Base-by-base conservation (phyloP, 1,140 invertebrate species). In the Sitobion miscanthi region DNA sequence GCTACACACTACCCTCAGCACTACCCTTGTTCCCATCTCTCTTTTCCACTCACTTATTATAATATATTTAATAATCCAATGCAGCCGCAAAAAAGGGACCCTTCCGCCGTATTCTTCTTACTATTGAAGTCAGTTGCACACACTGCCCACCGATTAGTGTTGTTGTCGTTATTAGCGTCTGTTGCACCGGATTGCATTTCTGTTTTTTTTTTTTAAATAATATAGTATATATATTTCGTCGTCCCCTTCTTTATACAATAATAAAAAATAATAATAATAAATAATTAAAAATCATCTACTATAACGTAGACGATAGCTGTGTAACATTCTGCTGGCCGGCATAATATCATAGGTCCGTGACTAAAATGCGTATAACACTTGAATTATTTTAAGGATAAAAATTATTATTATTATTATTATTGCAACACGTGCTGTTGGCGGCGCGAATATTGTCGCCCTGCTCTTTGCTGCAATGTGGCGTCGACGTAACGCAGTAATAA, bases 1-100 rank as follows among this genome's bases (percentile, higher is more conserved):
- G 89, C 89, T 90, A 90, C 89, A 90, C 89, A 35, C 87, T 54
- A 89, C 85, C 85, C 52, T 30, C 54, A 54, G 57, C 88, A 25
- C 14, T 23, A 11, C 35, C 52, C 21, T 25, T 21, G 25, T 38
- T 38, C 23, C 89, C 89, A 38, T 90, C 45, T 62, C 88, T 90
- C 89, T 90, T 90, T 90, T 90, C 89, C 89, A 90, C 89, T 90
- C 89, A 90, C 89, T 90, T 90, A 90, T 90, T 90, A 90, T 90
- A 90, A 90, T 90, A 90, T 90, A 90, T 90, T 90, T 90, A 90
- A 90, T 90, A 90, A 90, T 90, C 89, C 89, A 69, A 69, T 25
- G 89, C 89, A 57, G 89, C 89, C 89, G 89, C 89, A 90, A 62
- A 90, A 90, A 90, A 90, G 54, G 89, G 89, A 90, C 89, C 89